These are phyloP conservation scores for Enteromius fasciolatus DNA, from an alignment of 2,797 vertebrate species.

Conservation along the genomic window DNA sequence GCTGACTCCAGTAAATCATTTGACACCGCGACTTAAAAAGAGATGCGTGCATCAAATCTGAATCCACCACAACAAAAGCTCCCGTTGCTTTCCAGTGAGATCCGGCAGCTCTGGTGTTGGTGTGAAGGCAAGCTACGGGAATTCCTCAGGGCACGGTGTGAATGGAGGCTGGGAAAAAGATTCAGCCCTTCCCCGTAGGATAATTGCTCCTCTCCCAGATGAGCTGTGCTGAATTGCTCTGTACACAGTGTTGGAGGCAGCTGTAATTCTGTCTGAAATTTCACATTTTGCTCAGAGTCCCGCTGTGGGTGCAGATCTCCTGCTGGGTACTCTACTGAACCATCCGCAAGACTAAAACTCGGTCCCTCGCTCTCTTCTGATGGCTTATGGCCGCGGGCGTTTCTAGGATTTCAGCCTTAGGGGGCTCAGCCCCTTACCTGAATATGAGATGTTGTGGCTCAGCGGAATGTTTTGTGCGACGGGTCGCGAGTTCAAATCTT, in stretches of 20 bases:
- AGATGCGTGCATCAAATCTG: constrained; percentile 53
- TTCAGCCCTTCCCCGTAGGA: constrained; percentile 43
- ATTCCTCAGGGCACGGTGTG: constrained; percentile 45
- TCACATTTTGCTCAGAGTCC: constrained; percentile 45
- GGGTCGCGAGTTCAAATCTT: constrained; percentile 9
- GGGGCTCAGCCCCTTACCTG: constrained; percentile 13
- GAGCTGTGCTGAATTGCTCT: constrained; percentile 45
- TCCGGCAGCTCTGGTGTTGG: constrained; percentile 46
- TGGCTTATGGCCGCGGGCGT: constrained; percentile 16
- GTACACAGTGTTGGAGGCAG: constrained; percentile 41
- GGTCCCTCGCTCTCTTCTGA: constrained; percentile 18
- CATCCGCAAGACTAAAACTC: constrained; percentile 4
- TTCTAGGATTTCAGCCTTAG: constrained; percentile 30
- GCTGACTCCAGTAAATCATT: constrained; percentile 58
- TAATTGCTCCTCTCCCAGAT: constrained; percentile 48
- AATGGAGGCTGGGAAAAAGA: constrained; percentile 49
- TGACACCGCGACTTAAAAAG: constrained; percentile 56
- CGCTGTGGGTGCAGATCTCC: constrained; percentile 39
- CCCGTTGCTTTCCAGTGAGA: constrained; percentile 48
- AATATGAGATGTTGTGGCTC: constrained; percentile 27
- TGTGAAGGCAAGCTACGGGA: constrained; percentile 41
- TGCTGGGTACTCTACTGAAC: constrained; percentile 40
- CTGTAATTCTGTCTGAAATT: constrained; percentile 54
- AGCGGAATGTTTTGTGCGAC: not conserved
- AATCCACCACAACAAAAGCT: constrained; percentile 54